Conservation (phyloP, 2,113 vertebrate species). For the Ammodytes dubius region DNA sequence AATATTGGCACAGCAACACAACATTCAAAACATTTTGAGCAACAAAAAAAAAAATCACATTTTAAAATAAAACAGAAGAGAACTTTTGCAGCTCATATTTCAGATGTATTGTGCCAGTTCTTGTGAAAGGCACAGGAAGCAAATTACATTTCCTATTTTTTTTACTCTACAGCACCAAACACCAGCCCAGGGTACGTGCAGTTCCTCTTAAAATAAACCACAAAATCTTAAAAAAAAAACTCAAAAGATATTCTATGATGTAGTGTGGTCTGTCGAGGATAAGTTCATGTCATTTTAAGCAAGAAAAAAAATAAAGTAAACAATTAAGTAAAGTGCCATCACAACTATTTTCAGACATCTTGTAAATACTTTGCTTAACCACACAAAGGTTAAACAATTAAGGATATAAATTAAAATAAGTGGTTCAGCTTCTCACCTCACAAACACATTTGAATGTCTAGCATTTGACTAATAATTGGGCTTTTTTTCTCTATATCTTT, state of each 20-base stretch:
- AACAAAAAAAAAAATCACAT: not conserved
- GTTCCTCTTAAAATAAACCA: conserved; percentile 11
- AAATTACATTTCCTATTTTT: conserved; percentile 15
- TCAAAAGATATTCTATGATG: conserved; percentile 1
- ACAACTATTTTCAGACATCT: not conserved
- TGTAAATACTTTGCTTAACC: conserved; percentile 2
- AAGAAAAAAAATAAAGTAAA: conserved; percentile 52
- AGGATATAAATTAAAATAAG: not conserved
- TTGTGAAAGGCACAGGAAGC: conserved; percentile 53
- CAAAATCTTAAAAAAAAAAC: not conserved
- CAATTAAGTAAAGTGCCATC: conserved; percentile 63
- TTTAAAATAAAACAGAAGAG: conserved; percentile 22
- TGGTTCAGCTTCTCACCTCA: conserved; percentile 7
- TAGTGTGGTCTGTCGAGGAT: not conserved
- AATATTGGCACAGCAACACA: conserved; percentile 63
- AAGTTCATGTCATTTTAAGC: not conserved
- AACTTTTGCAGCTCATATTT: conserved; percentile 24
- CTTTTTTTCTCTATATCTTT: not conserved
- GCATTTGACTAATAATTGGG: not conserved
- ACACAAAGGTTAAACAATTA: not conserved
- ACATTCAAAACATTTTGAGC: conserved; percentile 32
- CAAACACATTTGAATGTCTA: conserved; percentile 16
- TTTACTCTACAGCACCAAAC: not conserved
- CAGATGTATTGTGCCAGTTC: not conserved
- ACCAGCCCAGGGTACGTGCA: not conserved